Evolutionary conservation across 2,888 invertebrate species (phyloP).

Genomic region (Allophyes oxyacanthae): DNA sequence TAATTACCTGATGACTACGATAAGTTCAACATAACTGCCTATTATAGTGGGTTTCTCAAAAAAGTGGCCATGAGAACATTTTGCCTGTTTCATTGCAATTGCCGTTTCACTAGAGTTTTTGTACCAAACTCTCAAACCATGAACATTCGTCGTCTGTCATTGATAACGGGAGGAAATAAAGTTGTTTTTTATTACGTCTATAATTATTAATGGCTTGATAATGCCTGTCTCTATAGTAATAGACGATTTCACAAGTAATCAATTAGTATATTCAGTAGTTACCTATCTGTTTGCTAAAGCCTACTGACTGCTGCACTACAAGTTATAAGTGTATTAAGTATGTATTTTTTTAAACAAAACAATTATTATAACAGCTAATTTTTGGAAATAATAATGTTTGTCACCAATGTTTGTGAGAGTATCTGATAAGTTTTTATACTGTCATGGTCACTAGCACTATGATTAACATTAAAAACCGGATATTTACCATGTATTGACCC

Average conservation of each 20-base stretch:
- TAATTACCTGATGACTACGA: conserved; percentile 54
- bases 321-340: no score
- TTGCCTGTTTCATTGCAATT: conserved; percentile 66
- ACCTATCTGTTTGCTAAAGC: no score
- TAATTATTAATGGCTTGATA: conserved; percentile 20
- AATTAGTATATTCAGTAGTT: not conserved
- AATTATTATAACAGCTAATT: no score
- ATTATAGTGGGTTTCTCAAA: conserved; percentile 60
- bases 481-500: no score
- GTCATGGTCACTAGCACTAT: no score
- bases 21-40: conserved; percentile 62
- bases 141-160: conserved; percentile 54
- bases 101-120: conserved; percentile 73
- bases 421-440: no score
- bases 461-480: no score
- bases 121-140: conserved; percentile 62
- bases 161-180: conserved; percentile 41
- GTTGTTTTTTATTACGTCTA: conserved; percentile 13
- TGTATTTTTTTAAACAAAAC: no score
- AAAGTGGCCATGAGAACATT: conserved; percentile 73
- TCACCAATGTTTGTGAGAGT: no score
- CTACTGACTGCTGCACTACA: no score
- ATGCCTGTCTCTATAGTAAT: conserved; percentile 7
- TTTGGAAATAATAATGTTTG: no score
- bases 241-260: not conserved